Percentiles rank a stretch among this genome's conserved stretches.
Evolutionary conservation across 2,888 invertebrate genomes (phyloP).

Genomic region (Diadromus collaris): DNA sequence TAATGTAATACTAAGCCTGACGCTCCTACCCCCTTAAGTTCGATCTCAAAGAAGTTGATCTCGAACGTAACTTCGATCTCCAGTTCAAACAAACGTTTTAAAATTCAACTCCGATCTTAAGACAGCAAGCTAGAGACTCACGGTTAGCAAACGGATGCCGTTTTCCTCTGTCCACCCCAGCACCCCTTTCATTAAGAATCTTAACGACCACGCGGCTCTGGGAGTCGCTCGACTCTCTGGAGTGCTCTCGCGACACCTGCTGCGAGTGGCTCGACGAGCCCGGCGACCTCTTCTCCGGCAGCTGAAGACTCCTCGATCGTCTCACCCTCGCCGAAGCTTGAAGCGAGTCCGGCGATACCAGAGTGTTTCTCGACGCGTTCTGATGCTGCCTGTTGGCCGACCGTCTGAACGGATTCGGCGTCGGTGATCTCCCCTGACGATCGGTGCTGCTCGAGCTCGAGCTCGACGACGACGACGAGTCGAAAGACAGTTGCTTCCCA

Average conservation of each 20-base stretch:
- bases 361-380: slow-evolving; percentile 67
- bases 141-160: slow-evolving; percentile 74
- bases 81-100: no score
- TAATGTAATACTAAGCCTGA: no score
- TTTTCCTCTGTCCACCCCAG: slow-evolving; percentile 69
- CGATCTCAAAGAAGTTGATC: no score
- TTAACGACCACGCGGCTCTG: slow-evolving; percentile 78
- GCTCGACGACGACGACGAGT: slow-evolving; percentile 73
- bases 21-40: no score
- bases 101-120: no score
- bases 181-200: slow-evolving; percentile 73
- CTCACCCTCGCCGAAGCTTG: slow-evolving; percentile 78
- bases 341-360: slow-evolving; percentile 74
- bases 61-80: no score
- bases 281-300: slow-evolving; percentile 83
- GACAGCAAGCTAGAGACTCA: slow-evolving; percentile 65
- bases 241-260: slow-evolving; percentile 75
- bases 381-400: slow-evolving; percentile 70
- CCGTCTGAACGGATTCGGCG: slow-evolving; percentile 73
- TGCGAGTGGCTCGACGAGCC: slow-evolving; percentile 77
- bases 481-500: slow-evolving; percentile 73
- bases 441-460: slow-evolving; percentile 74
- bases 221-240: slow-evolving; percentile 77
- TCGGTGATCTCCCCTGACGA: slow-evolving; percentile 73
- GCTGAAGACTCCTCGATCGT: slow-evolving; percentile 84